These are phyloP conservation scores for Neopelma chrysocephalum DNA, from an alignment of 2,797 vertebrate species.

Conservation along the genomic window DNA sequence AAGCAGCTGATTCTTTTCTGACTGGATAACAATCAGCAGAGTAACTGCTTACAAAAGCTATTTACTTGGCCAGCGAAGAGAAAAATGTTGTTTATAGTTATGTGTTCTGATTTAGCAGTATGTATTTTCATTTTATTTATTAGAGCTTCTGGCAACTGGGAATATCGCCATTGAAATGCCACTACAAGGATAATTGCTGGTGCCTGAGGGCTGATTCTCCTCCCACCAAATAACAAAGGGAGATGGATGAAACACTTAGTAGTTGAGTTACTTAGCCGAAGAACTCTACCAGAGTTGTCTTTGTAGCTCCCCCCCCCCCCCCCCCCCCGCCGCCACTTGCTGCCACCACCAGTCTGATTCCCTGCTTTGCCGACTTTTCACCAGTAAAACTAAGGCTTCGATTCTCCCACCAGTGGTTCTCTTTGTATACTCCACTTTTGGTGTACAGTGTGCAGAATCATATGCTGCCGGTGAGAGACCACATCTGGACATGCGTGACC, in stretches of 20 bases:
- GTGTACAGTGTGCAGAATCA: background rate
- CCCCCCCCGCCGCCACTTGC: too few relatives aligned
- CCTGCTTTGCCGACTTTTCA: background rate
- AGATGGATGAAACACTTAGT: constrained; percentile 40
- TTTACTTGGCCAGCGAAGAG: constrained; percentile 11
- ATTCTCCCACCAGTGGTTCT: background rate
- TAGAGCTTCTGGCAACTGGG: constrained; percentile 57
- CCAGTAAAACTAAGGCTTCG: background rate
- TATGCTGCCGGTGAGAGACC: background rate
- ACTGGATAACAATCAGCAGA: constrained; percentile 13
- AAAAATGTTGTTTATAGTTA: constrained; percentile 62
- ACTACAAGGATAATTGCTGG: constrained; percentile 60
- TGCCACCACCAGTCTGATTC: background rate
- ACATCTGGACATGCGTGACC: background rate
- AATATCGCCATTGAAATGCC: constrained; percentile 59
- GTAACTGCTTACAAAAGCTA: constrained; percentile 27
- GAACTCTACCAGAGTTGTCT: background rate
- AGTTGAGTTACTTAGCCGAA: constrained; percentile 23
- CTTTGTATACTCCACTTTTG: background rate
- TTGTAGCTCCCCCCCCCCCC: background rate
- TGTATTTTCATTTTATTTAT: constrained; percentile 67
- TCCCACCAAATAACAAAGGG: constrained; percentile 42
- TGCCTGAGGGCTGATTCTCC: constrained; percentile 54
- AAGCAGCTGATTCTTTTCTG: constrained; percentile 27
- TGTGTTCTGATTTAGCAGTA: constrained; percentile 55